These are phyloP conservation scores for Pseudomyrmex cubaensis DNA, from an alignment of 1,140 invertebrate species.

Conservation along the genomic window DNA sequence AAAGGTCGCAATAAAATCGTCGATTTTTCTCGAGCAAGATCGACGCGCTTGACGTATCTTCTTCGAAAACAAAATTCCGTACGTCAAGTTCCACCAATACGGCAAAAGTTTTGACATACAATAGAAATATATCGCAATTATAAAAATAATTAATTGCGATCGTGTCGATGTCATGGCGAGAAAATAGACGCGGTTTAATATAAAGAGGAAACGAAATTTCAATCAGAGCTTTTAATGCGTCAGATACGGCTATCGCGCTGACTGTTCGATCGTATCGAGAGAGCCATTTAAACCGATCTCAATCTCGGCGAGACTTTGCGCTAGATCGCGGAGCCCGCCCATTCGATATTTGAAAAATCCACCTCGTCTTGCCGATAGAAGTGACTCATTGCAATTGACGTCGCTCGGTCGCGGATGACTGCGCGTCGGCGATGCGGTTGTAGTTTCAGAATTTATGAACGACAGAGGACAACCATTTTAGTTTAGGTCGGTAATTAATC, in stretches of 20 bases:
- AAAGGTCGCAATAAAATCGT: slow-evolving; percentile 32
- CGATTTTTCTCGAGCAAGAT: background rate
- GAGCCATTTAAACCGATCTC: slow-evolving; percentile 34
- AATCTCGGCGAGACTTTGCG: slow-evolving; percentile 25
- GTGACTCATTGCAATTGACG: slow-evolving; percentile 47
- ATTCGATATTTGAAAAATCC: slow-evolving; percentile 1
- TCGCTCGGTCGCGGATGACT: slow-evolving; percentile 30
- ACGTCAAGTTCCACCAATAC: background rate
- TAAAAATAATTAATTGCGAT: background rate
- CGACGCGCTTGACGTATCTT: background rate
- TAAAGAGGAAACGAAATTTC: slow-evolving; percentile 25
- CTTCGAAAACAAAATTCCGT: background rate
- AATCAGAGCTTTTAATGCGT: slow-evolving; percentile 36
- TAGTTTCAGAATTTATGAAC: slow-evolving; percentile 29
- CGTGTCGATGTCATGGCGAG: background rate
- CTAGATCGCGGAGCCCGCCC: slow-evolving; percentile 18
- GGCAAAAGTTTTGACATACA: background rate
- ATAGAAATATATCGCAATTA: background rate
- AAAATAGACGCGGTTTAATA: slow-evolving; percentile 4
- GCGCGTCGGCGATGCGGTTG: background rate
- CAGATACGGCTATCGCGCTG: slow-evolving; percentile 1
- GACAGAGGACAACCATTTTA: background rate
- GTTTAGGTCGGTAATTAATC: slow-evolving; percentile 18
- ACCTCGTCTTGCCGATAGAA: slow-evolving; percentile 14
- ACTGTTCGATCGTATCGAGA: slow-evolving; percentile 34